Evolutionary conservation across 1,140 invertebrate genomes (phyloP).

Genomic region (Aphelenchoides besseyi): DNA sequence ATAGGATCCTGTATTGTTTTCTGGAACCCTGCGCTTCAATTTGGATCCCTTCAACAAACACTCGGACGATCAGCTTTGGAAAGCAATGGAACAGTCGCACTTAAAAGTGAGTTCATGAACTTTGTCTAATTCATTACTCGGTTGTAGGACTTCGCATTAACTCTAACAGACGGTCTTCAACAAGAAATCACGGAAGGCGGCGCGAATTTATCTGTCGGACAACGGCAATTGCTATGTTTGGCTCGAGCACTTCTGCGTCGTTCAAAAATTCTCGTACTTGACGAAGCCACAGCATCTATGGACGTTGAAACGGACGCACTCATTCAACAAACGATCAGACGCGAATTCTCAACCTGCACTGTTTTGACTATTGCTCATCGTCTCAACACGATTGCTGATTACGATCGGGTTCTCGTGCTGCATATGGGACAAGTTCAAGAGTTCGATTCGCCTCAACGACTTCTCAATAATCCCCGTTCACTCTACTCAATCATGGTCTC

Average conservation of each 20-base stretch:
- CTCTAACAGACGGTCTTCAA: slow-evolving; percentile 37
- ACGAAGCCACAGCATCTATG: slow-evolving; percentile 69
- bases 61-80: slow-evolving; percentile 72
- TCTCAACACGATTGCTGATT: slow-evolving; percentile 64
- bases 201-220: slow-evolving; percentile 65
- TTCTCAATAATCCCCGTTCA: slow-evolving; percentile 27
- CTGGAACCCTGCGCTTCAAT: slow-evolving; percentile 77
- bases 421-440: slow-evolving; percentile 64
- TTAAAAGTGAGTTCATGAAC: slow-evolving; percentile 62
- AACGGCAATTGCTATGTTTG: slow-evolving; percentile 67
- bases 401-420: slow-evolving; percentile 64
- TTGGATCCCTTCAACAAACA: slow-evolving; percentile 78
- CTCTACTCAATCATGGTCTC: slow-evolving; percentile 82
- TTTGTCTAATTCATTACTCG: slow-evolving; percentile 53
- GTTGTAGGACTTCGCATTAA: slow-evolving; percentile 58
- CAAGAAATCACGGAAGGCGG: slow-evolving; percentile 61
- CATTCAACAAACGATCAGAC: slow-evolving; percentile 64
- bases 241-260: slow-evolving; percentile 67
- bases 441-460: slow-evolving; percentile 68
- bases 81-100: slow-evolving; percentile 72
- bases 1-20: slow-evolving; percentile 75
- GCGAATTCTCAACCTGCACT: slow-evolving; percentile 64
- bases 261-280: slow-evolving; percentile 65
- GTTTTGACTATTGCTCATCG: slow-evolving; percentile 67
- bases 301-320: slow-evolving; percentile 65